phyloP scores from a whole-genome alignment of 2,113 vertebrate species.

The Pedetes capensis region DNA sequence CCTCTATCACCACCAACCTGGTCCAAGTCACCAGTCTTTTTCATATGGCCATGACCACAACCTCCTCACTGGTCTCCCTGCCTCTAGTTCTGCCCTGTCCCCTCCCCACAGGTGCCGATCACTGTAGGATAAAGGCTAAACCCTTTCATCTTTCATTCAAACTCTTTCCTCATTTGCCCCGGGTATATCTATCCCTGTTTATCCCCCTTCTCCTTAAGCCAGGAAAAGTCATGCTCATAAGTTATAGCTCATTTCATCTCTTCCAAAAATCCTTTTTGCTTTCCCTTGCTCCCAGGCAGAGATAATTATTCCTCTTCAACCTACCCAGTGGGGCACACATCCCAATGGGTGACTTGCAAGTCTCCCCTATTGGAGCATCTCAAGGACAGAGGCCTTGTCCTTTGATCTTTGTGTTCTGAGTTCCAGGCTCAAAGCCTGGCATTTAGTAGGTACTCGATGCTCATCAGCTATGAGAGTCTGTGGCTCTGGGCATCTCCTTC shows the following conservation, averaged over 20 bases:
- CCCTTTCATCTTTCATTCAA: background rate
- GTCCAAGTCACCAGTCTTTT: background rate
- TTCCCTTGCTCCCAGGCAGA: background rate
- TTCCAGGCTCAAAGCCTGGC: background rate
- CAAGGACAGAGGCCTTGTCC: background rate
- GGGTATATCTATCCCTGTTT: background rate
- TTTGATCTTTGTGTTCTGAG: constrained; percentile 21
- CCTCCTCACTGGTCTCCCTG: background rate
- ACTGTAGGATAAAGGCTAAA: background rate
- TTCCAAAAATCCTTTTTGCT: background rate
- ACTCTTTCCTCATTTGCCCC: background rate
- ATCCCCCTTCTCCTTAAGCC: background rate
- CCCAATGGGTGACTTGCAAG: background rate
- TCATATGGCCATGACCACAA: background rate
- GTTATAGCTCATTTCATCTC: background rate
- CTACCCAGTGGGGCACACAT: background rate
- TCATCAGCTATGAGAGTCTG: background rate
- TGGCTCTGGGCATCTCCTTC: background rate
- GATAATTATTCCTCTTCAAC: background rate
- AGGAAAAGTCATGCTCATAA: background rate
- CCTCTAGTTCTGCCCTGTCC: background rate
- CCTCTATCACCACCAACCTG: background rate
- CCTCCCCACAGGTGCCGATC: too few species aligned
- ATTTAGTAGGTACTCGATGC: background rate
- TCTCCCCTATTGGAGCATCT: background rate